Evolutionary conservation across 2,113 vertebrate species (phyloP).

Genomic region (Sphyrna mokarran): DNA sequence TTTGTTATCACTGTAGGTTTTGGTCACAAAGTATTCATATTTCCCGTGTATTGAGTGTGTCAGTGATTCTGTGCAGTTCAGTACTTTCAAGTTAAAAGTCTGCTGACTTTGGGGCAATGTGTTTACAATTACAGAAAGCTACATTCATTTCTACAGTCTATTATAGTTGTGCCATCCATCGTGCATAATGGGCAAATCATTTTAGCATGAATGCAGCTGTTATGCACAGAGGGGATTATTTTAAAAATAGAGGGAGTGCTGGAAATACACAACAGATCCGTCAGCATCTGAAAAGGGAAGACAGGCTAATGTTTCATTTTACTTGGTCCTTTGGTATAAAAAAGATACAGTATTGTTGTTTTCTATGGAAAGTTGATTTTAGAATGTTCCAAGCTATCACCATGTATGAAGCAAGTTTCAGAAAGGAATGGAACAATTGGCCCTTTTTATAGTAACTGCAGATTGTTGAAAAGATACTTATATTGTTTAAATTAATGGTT

Average conservation of each 20-base stretch:
- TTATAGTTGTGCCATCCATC: neutral
- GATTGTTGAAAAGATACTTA: neutral
- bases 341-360: neutral
- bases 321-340: neutral
- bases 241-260: neutral
- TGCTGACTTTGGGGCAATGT: neutral
- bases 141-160: neutral
- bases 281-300: neutral
- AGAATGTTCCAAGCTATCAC: neutral
- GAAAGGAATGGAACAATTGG: neutral
- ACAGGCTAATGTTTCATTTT: neutral
- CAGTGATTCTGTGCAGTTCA: neutral
- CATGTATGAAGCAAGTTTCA: neutral
- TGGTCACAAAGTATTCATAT: neutral
- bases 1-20: neutral
- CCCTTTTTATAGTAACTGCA: neutral
- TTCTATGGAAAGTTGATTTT: neutral
- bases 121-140: neutral
- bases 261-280: neutral
- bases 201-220: neutral
- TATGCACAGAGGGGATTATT: neutral
- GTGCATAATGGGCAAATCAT: neutral
- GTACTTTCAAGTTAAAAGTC: neutral
- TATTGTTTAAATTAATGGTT: neutral
- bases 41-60: neutral